Evolutionary conservation across 2,797 vertebrate genomes (phyloP).

Genomic region (Pangasius mekongensis): DNA sequence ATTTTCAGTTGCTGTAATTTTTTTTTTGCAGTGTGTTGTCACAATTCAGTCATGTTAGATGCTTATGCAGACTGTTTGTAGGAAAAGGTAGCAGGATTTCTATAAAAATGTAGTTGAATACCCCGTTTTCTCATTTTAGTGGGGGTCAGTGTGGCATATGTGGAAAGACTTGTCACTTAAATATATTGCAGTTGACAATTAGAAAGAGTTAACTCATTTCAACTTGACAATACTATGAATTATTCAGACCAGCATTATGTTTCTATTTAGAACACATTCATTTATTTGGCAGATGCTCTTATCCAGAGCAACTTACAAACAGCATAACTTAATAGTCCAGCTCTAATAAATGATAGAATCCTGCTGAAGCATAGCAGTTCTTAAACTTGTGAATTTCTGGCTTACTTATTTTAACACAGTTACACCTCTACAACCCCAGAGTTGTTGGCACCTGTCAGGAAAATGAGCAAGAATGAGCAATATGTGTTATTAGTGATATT

Average conservation of each 20-base stretch:
- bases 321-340: neutral
- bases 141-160: neutral
- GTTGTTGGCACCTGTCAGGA: neutral
- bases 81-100: neutral
- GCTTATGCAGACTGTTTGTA: neutral
- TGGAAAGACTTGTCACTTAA: neutral
- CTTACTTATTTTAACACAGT: neutral
- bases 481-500: neutral
- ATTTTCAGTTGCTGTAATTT: neutral
- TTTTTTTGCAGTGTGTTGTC: neutral
- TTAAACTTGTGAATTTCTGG: neutral
- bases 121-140: neutral
- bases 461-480: neutral
- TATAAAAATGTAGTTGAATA: neutral
- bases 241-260: neutral
- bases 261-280: neutral
- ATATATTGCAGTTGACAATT: neutral
- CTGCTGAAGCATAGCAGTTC: neutral
- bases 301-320: neutral
- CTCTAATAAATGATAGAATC: slow-evolving; percentile 6
- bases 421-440: neutral
- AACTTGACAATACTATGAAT: neutral
- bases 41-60: neutral
- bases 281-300: neutral
- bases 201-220: neutral